Base-by-base conservation (phyloP, 1,140 invertebrate species). In the Drosophila micromelanica region DNA sequence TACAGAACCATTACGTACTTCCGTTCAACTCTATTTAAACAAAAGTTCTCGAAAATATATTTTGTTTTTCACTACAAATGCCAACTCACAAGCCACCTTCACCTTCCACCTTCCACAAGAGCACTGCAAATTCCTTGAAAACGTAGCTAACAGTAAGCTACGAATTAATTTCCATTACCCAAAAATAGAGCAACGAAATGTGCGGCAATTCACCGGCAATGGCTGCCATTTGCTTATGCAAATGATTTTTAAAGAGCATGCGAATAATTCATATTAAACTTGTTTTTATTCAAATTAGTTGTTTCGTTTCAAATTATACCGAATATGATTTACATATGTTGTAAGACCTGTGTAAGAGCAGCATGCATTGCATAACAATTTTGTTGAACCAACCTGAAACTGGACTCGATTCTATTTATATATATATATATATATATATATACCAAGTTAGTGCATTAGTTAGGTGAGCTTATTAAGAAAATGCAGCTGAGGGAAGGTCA, bases 191-290 rank as follows among this genome's bases (percentile, higher is more conserved):
- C 30, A 60, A 59, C 45, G 35, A 73, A 55, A 69, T 51, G n/a
- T 63, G 62, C 52, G 45, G 54, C 54, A 55, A 55, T 27, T 11
- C n/a, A 42, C 59, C 27, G 30, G 37, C 56, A 40, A 62, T 40
- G 27, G 27, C 5, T 67, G 56, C 61, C 42, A 60, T 76, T 76
- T 76, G 57, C 63, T 60, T 74, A 77, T 74, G 72, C 59, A 75
- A 74, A 74, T 77, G 6, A 55, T 56, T 70, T 77, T 77, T 55
- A 52, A 71, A 35, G 51, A 70, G 75, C 72, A 77, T 72, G 38
- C 60, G 20, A 64, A 74, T 40, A 67, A 38, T 38, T 67, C 45
- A 30, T 11, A 6, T 12, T 20, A 37, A 32, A 20, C 17, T 23
- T 30, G 3, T 57, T 65, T 65, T 17, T 17, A 43, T 65, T 65